Evolutionary conservation across 1,140 invertebrate species (phyloP).

Genomic region (Galleria mellonella): DNA sequence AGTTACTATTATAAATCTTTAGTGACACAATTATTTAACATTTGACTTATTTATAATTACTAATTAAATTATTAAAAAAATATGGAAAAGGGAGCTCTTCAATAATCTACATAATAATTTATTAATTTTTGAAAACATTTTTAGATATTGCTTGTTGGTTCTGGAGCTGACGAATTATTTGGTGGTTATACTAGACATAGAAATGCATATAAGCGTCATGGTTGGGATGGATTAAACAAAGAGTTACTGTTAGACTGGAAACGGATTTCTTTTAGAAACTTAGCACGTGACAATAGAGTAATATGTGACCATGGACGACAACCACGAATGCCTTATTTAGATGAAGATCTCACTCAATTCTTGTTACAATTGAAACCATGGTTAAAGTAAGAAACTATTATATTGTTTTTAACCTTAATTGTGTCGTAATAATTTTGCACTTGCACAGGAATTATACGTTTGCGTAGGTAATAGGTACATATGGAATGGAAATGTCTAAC

Average conservation of each 20-base stretch:
- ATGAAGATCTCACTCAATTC: conserved; percentile 90
- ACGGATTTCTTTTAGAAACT: conserved; percentile 92
- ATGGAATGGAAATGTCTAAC: too few species aligned
- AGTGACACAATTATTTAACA: too few species aligned
- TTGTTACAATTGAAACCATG: conserved; percentile 76
- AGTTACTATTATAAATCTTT: too few species aligned
- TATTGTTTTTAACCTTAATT: too few species aligned
- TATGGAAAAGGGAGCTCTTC: background rate
- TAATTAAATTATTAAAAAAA: conserved; percentile 2
- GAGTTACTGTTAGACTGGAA: conserved; percentile 87
- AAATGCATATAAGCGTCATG: conserved; percentile 79
- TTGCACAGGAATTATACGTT: too few species aligned
- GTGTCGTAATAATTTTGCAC: too few species aligned
- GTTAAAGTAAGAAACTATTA: conserved; percentile 81
- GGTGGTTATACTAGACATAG: conserved; percentile 95
- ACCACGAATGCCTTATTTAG: conserved; percentile 93
- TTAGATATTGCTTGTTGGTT: conserved; percentile 90
- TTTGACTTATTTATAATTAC: too few species aligned
- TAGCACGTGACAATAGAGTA: conserved; percentile 94
- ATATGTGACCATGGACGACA: conserved; percentile 86
- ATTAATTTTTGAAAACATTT: conserved; percentile 7
- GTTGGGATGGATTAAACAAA: conserved; percentile 79
- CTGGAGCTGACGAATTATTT: conserved; percentile 97
- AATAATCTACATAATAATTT: background rate
- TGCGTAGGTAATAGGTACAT: too few species aligned